Conservation (phyloP, 2,113 vertebrate genomes). For the Oryzias woworae region DNA sequence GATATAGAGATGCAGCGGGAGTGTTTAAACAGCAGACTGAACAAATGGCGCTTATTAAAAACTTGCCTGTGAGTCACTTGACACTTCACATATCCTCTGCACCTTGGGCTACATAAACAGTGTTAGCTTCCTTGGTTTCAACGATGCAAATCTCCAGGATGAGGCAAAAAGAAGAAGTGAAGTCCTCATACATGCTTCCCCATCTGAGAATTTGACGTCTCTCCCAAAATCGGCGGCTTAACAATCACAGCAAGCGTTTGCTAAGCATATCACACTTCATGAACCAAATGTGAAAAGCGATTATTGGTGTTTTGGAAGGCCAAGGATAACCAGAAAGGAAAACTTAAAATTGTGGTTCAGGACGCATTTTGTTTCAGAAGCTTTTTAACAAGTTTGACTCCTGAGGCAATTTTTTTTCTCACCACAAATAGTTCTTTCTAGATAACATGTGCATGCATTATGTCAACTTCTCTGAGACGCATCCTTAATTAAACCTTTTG, state of each 20-base stretch:
- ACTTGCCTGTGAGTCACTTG: constrained; percentile 80
- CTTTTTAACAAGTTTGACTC: constrained; percentile 29
- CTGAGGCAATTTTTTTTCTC: constrained; percentile 13
- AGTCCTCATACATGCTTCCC: constrained; percentile 50
- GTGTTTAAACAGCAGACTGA: constrained; percentile 83
- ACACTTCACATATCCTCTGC: constrained; percentile 74
- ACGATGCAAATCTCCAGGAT: constrained; percentile 72
- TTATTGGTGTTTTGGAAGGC: constrained; percentile 30
- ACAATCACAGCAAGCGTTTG: constrained; percentile 33
- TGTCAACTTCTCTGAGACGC: constrained; percentile 53
- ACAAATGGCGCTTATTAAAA: constrained; percentile 83
- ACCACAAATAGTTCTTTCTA: constrained; percentile 26
- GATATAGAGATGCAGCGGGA: constrained; percentile 66
- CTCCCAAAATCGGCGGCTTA: constrained; percentile 57
- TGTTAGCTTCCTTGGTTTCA: constrained; percentile 71
- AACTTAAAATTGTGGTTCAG: constrained; percentile 16
- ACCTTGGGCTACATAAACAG: constrained; percentile 79
- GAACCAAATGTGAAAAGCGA: constrained; percentile 13
- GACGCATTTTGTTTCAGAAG: constrained; percentile 15
- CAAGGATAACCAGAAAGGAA: constrained; percentile 1
- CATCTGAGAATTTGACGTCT: constrained; percentile 55
- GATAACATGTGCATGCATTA: constrained; percentile 37
- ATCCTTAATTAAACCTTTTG: constrained; percentile 76
- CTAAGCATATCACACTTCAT: constrained; percentile 12
- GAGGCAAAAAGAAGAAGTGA: constrained; percentile 50